phyloP scores from a whole-genome alignment of 2,113 vertebrate genomes.

The Apeltes quadracus region DNA sequence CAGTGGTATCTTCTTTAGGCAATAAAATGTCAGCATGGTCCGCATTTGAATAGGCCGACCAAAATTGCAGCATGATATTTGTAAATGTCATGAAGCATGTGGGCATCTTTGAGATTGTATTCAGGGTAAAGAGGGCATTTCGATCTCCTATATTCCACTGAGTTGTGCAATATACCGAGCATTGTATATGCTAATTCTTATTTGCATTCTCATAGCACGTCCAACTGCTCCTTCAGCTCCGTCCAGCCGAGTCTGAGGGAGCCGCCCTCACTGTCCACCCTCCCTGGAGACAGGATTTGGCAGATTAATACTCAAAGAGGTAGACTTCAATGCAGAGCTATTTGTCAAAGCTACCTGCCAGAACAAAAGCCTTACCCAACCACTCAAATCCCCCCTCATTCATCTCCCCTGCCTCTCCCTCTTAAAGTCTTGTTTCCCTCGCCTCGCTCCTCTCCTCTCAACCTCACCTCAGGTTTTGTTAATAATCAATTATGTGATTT shows the following conservation, averaged over 20 bases:
- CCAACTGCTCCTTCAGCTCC: constrained; percentile 38
- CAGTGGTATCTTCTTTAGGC: constrained; percentile 18
- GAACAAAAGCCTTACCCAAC: constrained; percentile 57
- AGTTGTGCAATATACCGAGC: constrained; percentile 35
- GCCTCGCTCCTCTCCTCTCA: constrained; percentile 53
- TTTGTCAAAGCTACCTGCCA: constrained; percentile 77
- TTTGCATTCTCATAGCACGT: constrained; percentile 50
- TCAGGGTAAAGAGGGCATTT: constrained; percentile 49
- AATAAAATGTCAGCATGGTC: constrained; percentile 65
- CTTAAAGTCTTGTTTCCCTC: constrained; percentile 50
- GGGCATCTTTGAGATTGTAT: constrained; percentile 52
- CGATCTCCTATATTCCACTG: constrained; percentile 29
- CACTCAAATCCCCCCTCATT: constrained; percentile 56
- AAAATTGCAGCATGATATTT: constrained; percentile 61
- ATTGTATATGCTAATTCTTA: constrained; percentile 45
- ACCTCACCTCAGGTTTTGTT: constrained; percentile 63
- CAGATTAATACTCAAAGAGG: constrained; percentile 75
- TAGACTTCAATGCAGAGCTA: constrained; percentile 65
- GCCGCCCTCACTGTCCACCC: constrained; percentile 47
- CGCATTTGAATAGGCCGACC: constrained; percentile 58
- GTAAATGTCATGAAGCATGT: constrained; percentile 68
- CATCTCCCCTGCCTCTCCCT: constrained; percentile 59
- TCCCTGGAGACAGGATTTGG: constrained; percentile 70
- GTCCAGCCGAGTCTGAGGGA: constrained; percentile 37
- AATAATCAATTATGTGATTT: constrained; percentile 78